Percentiles rank a stretch among this genome's conserved stretches.
Conservation (phyloP, 2,888 invertebrate genomes). For the Euspilapteryx auroguttella region DNA sequence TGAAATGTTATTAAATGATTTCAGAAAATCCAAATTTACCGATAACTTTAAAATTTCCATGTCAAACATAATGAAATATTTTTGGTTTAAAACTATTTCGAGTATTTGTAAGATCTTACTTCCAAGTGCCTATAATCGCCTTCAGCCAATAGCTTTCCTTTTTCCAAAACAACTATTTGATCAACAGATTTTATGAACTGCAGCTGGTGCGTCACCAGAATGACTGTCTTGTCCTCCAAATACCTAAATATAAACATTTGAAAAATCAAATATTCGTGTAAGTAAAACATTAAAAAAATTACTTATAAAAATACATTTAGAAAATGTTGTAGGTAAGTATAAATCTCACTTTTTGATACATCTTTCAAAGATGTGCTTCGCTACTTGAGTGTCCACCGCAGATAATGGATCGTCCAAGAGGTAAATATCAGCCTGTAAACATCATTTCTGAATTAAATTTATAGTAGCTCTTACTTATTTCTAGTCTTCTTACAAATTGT, state of each 20-base stretch:
- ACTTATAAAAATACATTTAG: background rate
- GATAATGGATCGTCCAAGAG: slow-evolving; percentile 76
- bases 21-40: no score
- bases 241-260: slow-evolving; percentile 18
- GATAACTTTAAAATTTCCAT: no score
- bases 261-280: no score
- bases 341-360: slow-evolving; percentile 54
- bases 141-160: slow-evolving; percentile 30
- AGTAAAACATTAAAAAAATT: no score
- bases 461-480: no score
- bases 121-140: slow-evolving; percentile 34
- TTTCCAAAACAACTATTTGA: slow-evolving; percentile 49
- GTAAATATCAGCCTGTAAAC: slow-evolving; percentile 69
- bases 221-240: slow-evolving; percentile 69
- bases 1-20: slow-evolving; percentile 12
- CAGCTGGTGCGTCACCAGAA: slow-evolving; percentile 83
- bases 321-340: background rate
- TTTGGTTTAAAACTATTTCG: no score
- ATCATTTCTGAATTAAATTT: no score
- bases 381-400: slow-evolving; percentile 73
- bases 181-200: slow-evolving; percentile 75
- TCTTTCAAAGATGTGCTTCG: slow-evolving; percentile 69
- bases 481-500: no score
- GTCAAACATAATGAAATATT: no score
- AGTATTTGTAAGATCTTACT: slow-evolving; percentile 24